Percentiles rank a stretch among this genome's conserved stretches.
These are phyloP conservation scores for Eristalinus sepulchralis DNA, from an alignment of 2,888 invertebrate genomes.

Conservation along the genomic window DNA sequence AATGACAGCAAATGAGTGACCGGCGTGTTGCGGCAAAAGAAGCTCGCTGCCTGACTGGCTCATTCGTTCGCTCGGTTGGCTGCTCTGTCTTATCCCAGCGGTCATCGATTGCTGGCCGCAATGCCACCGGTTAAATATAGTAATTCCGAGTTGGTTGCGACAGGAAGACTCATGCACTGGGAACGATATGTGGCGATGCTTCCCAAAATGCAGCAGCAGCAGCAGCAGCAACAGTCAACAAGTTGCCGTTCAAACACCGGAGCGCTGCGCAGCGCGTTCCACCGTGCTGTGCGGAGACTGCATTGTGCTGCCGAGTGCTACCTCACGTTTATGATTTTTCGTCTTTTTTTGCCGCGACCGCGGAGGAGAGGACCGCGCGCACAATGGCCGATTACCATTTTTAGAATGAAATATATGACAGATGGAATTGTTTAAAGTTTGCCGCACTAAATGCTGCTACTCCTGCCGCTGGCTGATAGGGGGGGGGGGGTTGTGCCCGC, in stretches of 20 bases:
- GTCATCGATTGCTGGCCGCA: slow-evolving; percentile 54
- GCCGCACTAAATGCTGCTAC: slow-evolving; percentile 46
- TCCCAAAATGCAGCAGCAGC: slow-evolving; percentile 51
- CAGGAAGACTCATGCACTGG: slow-evolving; percentile 48
- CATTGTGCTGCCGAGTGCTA: slow-evolving; percentile 50
- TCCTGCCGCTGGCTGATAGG: too few relatives aligned
- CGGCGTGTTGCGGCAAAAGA: slow-evolving; percentile 51
- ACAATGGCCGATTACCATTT: slow-evolving; percentile 70
- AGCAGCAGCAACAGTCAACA: neutral
- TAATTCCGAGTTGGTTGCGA: slow-evolving; percentile 44
- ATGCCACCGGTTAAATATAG: slow-evolving; percentile 67
- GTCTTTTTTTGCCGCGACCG: neutral
- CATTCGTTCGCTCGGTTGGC: neutral
- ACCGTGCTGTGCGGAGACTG: neutral
- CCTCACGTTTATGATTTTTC: slow-evolving; percentile 69
- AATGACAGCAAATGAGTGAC: slow-evolving; percentile 67
- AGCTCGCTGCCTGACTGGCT: neutral
- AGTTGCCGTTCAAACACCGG: slow-evolving; percentile 13
- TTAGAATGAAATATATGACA: slow-evolving; percentile 72
- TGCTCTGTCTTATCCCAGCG: slow-evolving; percentile 43
- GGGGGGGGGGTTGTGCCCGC: slow-evolving; percentile 1
- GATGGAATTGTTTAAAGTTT: slow-evolving; percentile 68
- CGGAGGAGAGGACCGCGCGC: slow-evolving; percentile 16
- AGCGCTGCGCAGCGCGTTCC: neutral
- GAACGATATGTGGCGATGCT: slow-evolving; percentile 63